Evolutionary conservation across 2,888 invertebrate genomes (phyloP), one percentile per base, ranked within the genome.

Genomic region (Agriopis leucophaearia): DNA sequence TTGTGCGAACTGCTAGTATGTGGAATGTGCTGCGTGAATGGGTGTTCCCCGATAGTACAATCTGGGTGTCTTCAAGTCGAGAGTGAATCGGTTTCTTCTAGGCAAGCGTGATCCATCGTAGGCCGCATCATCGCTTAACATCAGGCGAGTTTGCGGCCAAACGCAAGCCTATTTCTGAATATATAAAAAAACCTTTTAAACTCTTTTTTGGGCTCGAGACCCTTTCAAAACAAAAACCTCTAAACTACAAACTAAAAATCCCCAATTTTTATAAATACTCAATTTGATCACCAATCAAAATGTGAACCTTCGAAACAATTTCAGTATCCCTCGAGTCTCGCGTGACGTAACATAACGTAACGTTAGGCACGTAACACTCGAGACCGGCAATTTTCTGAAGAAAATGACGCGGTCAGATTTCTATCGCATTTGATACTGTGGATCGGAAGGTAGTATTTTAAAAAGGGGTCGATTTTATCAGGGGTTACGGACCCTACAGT

Each of bases 351-450:
- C 59, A 50, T 16, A 40, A 4, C 38, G 54, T 40, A 40, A 12
- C 54, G 54, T 12, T 18, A 55, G 9, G 18, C 18, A 18, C 38
- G 58, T 47, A 59, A 48, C 58, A 48, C 8, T 59, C 10, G 35
- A 50, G 50, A 60, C 60, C 57, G 18, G 57, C 57, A 47, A 57
- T 57, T 57, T 57, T 57, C 45, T 36, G 45, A 57, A 57, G 15
- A 47, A 57, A 57, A 57, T 57, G 57, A 57, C 45, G 45, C 55
- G 55, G 27, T 57, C 45, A 45, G 57, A 57, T 57, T 57, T 57
- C 57, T 57, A 57, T 57, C 57, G 44, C 45, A 45, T 57, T 18
- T 45, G 45, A 57, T 57, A 57, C 45, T 47, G 57, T 57, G 57
- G 45, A 57, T 57, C 45, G 45, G 57, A 57, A 47, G 45, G 57